Evolutionary conservation across 2,113 vertebrate species (phyloP).

Genomic region (Oncorhynchus kisutch): DNA sequence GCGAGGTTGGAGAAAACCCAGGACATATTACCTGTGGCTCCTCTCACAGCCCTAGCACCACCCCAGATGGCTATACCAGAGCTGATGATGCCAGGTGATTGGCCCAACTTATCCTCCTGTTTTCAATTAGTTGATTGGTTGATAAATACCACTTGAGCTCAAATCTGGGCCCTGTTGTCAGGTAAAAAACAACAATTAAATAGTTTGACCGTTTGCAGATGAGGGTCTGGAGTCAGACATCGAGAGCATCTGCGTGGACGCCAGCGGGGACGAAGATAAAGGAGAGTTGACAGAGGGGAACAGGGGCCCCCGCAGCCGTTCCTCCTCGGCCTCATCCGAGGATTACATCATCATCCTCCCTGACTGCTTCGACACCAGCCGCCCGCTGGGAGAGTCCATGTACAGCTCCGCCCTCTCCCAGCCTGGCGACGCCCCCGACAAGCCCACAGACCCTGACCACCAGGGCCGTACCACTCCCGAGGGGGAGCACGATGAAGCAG

Average conservation of each 20-base stretch:
- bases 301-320: conserved; percentile 78
- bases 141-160: neutral
- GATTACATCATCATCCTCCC: conserved; percentile 95
- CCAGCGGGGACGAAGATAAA: conserved; percentile 33
- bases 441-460: conserved; percentile 47
- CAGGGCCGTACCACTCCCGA: conserved; percentile 5
- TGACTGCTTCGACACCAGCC: conserved; percentile 93
- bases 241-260: conserved; percentile 43
- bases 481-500: conserved; percentile 31
- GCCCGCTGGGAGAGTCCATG: conserved; percentile 91
- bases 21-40: conserved; percentile 38
- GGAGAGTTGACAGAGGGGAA: conserved; percentile 65
- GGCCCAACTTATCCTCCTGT: neutral
- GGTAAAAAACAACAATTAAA: too few species aligned
- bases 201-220: conserved; percentile 29
- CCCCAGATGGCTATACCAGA: conserved; percentile 16
- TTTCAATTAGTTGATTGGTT: neutral
- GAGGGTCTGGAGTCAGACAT: conserved; percentile 45
- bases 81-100: conserved; percentile 30
- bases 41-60: conserved; percentile 12
- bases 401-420: conserved; percentile 92
- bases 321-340: conserved; percentile 87
- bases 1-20: conserved; percentile 38
- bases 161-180: too few species aligned
- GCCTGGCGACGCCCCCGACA: conserved; percentile 71